Evolutionary conservation across 2,888 invertebrate genomes (phyloP).

Genomic region (Thera obeliscata): DNA sequence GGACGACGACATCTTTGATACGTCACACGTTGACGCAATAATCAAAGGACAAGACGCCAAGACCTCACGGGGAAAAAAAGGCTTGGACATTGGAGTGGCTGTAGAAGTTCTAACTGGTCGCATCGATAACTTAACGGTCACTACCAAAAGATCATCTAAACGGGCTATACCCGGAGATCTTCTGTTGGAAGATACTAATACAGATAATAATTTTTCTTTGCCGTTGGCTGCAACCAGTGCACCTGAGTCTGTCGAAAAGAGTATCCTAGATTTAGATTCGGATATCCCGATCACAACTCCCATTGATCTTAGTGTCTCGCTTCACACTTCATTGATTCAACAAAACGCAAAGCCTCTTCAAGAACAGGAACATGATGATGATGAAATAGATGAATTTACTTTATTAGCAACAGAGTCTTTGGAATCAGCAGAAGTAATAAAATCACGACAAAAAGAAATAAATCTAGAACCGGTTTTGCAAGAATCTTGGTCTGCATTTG

Average conservation of each 20-base stretch:
- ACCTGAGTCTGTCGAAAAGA: conserved; percentile 87
- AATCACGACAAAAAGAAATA: conserved; percentile 72
- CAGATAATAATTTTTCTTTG: conserved; percentile 44
- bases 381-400: conserved; percentile 91
- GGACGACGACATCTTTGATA: conserved; percentile 93
- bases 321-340: conserved; percentile 83
- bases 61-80: conserved; percentile 88
- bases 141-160: conserved; percentile 79
- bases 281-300: conserved; percentile 88
- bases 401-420: conserved; percentile 91
- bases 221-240: conserved; percentile 56
- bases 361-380: conserved; percentile 78
- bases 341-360: conserved; percentile 63
- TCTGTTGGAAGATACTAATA: conserved; percentile 86
- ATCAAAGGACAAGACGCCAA: conserved; percentile 90
- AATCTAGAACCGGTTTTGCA: conserved; percentile 73
- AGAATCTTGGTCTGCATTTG: conserved; percentile 88
- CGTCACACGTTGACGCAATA: conserved; percentile 93
- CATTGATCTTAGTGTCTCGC: conserved; percentile 88
- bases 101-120: conserved; percentile 94
- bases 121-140: conserved; percentile 89
- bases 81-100: conserved; percentile 93
- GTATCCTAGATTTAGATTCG: conserved; percentile 90
- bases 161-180: conserved; percentile 88
- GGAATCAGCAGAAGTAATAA: conserved; percentile 81